Evolutionary conservation across 2,797 vertebrate genomes (phyloP), one percentile per base, ranked within the genome.

Genomic region (Typhlichthys eigenmanni): DNA sequence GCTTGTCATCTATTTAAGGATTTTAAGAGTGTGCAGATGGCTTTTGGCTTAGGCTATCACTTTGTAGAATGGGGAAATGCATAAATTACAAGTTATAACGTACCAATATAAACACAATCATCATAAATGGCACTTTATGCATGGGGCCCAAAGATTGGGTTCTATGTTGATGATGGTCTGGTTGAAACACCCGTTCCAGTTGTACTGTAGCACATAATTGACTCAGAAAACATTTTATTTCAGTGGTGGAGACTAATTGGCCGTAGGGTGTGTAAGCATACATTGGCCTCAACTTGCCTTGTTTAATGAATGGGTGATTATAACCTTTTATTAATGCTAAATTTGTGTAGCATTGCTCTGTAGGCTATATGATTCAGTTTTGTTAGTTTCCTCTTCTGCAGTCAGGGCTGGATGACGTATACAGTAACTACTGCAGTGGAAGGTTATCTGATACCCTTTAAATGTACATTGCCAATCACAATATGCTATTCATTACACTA

Each of bases 401-500:
- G 14, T 45, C 32, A 7, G 54, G 60, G 80, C 81, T 83, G 80
- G 71, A 53, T 13, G 38, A 84, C 64, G 72, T 75, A 72, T 75
- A 69, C 69, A 78, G 70, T 69, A 78, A 76, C 61, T 59, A 59
- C 68, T 45, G 19, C 74, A 69, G 64, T 49, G 68, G 79, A 71
- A 68, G 72, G 71, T 82, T 76, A 80, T 76, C 62, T 69, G 66
- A 87, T 62, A 66, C 68, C 61, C 70, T 78, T 82, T 72, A 70
- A 78, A 72, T 75, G 64, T 58, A 62, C 24, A 43, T 70, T 76
- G 76, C 84, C 83, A 82, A 56, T 72, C 51, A 69, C 51, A 78
- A 79, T 72, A 82, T 67, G 47, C 71, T 78, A 83, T 84, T 86
- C 81, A 87, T 84, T 75, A 78, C 19, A 54, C 72, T 86, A 87